Evolutionary conservation across 2,797 vertebrate species (phyloP).

Genomic region (Tokudaia muenninki): DNA sequence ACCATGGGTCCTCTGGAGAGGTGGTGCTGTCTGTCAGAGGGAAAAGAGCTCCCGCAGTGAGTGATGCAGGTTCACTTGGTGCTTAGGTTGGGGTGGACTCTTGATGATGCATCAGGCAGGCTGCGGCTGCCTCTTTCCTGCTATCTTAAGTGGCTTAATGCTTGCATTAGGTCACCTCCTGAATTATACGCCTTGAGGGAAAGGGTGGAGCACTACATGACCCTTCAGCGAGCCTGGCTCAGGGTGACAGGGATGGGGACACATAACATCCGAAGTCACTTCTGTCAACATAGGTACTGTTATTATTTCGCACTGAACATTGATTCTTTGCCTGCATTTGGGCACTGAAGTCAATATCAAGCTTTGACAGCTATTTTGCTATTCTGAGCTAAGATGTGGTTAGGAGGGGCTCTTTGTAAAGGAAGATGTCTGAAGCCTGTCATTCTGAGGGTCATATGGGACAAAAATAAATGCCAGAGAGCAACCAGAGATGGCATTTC

Average conservation of each 20-base stretch:
- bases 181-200: background rate
- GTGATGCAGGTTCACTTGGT: background rate
- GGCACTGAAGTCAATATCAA: background rate
- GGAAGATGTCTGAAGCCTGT: background rate
- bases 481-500: conserved; percentile 8
- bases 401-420: conserved; percentile 40
- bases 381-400: conserved; percentile 32
- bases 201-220: background rate
- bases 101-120: background rate
- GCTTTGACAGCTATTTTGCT: conserved; percentile 43
- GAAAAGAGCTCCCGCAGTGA: background rate
- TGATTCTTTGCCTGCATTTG: background rate
- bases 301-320: conserved; percentile 16
- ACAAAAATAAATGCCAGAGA: conserved; percentile 7
- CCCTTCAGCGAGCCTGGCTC: background rate
- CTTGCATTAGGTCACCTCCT: conserved; percentile 14
- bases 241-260: background rate
- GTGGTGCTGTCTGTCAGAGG: background rate
- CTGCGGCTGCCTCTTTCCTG: background rate
- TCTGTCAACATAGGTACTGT: background rate
- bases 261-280: background rate
- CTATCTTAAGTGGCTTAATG: background rate
- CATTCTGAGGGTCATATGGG: background rate
- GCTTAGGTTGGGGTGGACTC: background rate
- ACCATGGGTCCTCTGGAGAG: background rate